Evolutionary conservation across 2,797 vertebrate species (phyloP), one percentile per base, ranked within the genome.

Genomic region (Cynodonichthys magdalenae): DNA sequence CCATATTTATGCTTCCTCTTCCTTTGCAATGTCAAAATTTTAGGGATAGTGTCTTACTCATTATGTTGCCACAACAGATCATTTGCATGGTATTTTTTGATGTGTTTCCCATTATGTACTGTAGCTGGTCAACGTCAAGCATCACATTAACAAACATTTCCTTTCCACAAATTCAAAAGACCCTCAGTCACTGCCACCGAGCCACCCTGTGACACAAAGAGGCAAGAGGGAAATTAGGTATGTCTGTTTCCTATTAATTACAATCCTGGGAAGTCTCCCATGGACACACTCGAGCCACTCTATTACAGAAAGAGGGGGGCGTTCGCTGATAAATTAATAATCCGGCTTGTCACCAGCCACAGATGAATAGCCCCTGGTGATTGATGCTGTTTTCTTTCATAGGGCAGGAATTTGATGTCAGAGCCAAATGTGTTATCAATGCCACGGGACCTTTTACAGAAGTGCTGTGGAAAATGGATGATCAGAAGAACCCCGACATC

Each of bases 351-450:
- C 93, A 89, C 92, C 29, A 88, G 92, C 88, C 91, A 80, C 93
- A 93, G 91, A 93, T 92, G 94, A 94, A 93, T 85, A 87, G 89
- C 80, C 83, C 89, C 83, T 64, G 75, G 92, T 95, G 95, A 96
- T 93, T 92, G 94, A 95, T 95, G 80, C 93, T 94, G 94, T 94
- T 95, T 95, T 94, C 94, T 94, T 94, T 95, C 92, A 81, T 95
- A 99, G 97, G 96, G 86, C 91, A 96, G 87, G 95, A 98, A 88
- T 99, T 99, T 93, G 95, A 98, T 87, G 94, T 99, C 90, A 94
- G 91, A 94, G 97, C 97, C 93, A 99, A 98, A 90, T 99, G 96
- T 87, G 96, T 99, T 91, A 97, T 99, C 94, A 99, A 99, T 79
- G 98, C 97, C 68, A 98, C 96, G 2, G 98, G 97, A 86, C 98